phyloP scores from a whole-genome alignment of 1,140 invertebrate genomes.

The Sycophila sp. region DNA sequence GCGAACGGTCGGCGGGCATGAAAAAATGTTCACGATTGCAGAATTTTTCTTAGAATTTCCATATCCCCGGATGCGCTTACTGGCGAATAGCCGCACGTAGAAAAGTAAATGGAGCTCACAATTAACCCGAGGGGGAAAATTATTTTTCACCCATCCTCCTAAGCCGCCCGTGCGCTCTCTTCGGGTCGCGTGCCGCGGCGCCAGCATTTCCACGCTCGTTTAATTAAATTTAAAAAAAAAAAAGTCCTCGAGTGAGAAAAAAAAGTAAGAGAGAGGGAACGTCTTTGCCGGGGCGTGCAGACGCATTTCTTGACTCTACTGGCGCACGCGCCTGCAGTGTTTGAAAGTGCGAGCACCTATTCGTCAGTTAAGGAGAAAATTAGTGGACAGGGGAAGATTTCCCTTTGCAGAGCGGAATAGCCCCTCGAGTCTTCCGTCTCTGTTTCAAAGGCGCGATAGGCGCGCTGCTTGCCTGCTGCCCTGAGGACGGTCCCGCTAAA shows the following conservation, averaged over 20 bases:
- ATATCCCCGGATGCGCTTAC: slow-evolving; percentile 30
- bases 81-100: slow-evolving; percentile 42
- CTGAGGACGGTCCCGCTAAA: too few relatives aligned
- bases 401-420: too few relatives aligned
- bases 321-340: too few relatives aligned
- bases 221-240: slow-evolving; percentile 57
- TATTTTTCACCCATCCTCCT: slow-evolving; percentile 47
- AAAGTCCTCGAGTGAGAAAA: neutral
- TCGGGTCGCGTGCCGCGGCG: slow-evolving; percentile 9
- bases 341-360: too few relatives aligned
- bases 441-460: too few relatives aligned
- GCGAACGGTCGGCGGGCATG: too few relatives aligned
- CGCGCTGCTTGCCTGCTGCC: too few relatives aligned
- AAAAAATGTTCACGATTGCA: slow-evolving; percentile 21
- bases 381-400: neutral
- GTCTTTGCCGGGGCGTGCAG: too few relatives aligned
- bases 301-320: too few relatives aligned
- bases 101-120: slow-evolving; percentile 41
- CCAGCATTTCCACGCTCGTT: slow-evolving; percentile 34
- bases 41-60: slow-evolving; percentile 34
- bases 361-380: too few relatives aligned
- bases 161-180: neutral
- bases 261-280: neutral
- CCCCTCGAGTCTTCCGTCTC: too few relatives aligned
- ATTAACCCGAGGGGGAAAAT: slow-evolving; percentile 55